Evolutionary conservation across 2,797 vertebrate species (phyloP), one percentile per base, ranked within the genome.

Genomic region (Diplodus puntazzo): DNA sequence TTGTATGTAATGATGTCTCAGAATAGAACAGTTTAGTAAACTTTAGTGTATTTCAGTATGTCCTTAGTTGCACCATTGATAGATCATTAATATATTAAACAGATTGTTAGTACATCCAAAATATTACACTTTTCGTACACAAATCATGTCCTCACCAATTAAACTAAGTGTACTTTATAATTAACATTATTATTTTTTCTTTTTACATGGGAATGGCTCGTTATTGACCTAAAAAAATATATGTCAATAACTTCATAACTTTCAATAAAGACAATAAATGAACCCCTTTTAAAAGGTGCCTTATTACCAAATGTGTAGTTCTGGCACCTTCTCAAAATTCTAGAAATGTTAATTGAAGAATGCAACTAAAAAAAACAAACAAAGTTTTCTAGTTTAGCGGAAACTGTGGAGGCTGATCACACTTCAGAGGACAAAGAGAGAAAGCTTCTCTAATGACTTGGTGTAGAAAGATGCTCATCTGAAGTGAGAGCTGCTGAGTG

Each of bases 381-480:
- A 50, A 34, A 8, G 9, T 25, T 57, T 54, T 39, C 0, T 20
- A 55, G 12, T 43, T 63, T 2, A 16, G 12, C 27, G 43, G 42
- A 69, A 59, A 20, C 4, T 3, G 13, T 16, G 9, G 9, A 34
- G 16, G 12, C 2, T 34, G 10, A 10, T 42, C 59, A 69, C 12
- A 59, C 12, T 52, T 74, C 20, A 74, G 39, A 43, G 20, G 16
- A 57, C 3, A 64, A 53, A 14, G 14, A 14, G 1, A 48, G 7
- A 68, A 27, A 42, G 5, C 67, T 50, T 71, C 4, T 79, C 5
- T 45, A 55, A 23, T 21, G 2, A 69, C 42, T 18, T 52, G 2
- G 25, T 57, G 49, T 42, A 18, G 14, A 79, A 73, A 79, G 23
- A 10, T 25, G 1, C 12, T 14, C 9, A 50, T 80, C 39, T 68